phyloP scores from a whole-genome alignment of 2,888 invertebrate species.

The Catocala sponsa region DNA sequence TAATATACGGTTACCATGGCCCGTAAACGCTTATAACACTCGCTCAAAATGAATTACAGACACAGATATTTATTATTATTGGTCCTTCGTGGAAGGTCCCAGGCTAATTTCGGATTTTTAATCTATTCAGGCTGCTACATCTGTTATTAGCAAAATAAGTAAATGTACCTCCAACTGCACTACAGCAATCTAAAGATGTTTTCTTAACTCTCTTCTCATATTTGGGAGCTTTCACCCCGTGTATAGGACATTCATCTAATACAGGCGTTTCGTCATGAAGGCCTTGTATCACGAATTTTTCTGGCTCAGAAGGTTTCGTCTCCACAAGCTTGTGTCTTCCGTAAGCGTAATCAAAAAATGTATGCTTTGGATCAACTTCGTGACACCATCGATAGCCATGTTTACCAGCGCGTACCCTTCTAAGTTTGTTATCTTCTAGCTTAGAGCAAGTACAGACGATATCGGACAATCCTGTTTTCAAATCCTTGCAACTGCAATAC shows the following conservation, averaged over 20 bases:
- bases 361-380: constrained; percentile 77
- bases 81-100: no score
- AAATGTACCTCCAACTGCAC: constrained; percentile 76
- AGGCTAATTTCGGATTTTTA: no score
- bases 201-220: constrained; percentile 69
- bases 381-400: constrained; percentile 81
- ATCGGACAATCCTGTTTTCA: constrained; percentile 47
- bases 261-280: constrained; percentile 56
- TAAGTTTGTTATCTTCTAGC: constrained; percentile 63
- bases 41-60: no score
- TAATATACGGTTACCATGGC: no score
- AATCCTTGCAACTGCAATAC: constrained; percentile 68
- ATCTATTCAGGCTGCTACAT: no score
- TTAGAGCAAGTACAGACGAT: constrained; percentile 62
- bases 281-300: constrained; percentile 72
- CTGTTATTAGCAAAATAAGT: background rate
- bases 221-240: constrained; percentile 63
- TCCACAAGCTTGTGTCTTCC: constrained; percentile 71
- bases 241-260: constrained; percentile 56
- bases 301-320: constrained; percentile 56
- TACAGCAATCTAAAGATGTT: constrained; percentile 81
- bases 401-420: constrained; percentile 72
- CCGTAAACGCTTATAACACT: no score
- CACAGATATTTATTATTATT: no score
- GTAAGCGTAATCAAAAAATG: constrained; percentile 79